Evolutionary conservation across 2,888 invertebrate genomes (phyloP).

Genomic region (Drosophila quinaria): DNA sequence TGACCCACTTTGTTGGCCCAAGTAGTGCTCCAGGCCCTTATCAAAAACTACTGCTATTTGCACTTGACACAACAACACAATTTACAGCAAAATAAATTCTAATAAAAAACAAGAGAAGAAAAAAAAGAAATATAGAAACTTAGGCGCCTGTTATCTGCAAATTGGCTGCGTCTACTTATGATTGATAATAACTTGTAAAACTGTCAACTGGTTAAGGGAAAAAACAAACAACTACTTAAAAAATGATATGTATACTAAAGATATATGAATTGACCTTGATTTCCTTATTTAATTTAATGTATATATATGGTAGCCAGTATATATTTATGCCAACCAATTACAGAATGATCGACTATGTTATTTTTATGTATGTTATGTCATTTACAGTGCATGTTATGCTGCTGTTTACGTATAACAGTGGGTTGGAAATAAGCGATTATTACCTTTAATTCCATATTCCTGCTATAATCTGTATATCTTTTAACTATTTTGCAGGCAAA

Average conservation of each 20-base stretch:
- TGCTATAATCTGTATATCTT: conserved; percentile 18
- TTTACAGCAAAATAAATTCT: conserved; percentile 34
- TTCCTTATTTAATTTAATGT: conserved; percentile 1
- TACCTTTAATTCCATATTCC: too few relatives aligned
- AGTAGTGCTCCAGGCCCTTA: conserved; percentile 51
- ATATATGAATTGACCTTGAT: conserved; percentile 17
- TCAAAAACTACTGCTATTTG: conserved; percentile 21
- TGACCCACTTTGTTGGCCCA: conserved; percentile 54
- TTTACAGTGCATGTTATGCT: too few relatives aligned
- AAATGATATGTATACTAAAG: neutral
- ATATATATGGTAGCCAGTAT: neutral
- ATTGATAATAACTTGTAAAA: conserved; percentile 31
- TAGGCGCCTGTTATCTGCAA: conserved; percentile 36
- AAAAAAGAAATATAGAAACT: conserved; percentile 1
- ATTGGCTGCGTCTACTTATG: conserved; percentile 28
- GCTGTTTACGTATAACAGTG: too few relatives aligned
- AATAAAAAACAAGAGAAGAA: conserved; percentile 1
- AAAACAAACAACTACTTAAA: conserved; percentile 2
- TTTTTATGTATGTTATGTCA: neutral
- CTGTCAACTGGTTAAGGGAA: neutral
- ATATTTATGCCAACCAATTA: too few relatives aligned
- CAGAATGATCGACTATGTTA: too few relatives aligned
- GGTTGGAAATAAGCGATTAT: too few relatives aligned
- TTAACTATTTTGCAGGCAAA: conserved; percentile 87
- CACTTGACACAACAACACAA: conserved; percentile 40